Percentiles rank a stretch among this genome's conserved stretches.
phyloP scores from a whole-genome alignment of 2,113 vertebrate species.

The Megaceryle maxima region DNA sequence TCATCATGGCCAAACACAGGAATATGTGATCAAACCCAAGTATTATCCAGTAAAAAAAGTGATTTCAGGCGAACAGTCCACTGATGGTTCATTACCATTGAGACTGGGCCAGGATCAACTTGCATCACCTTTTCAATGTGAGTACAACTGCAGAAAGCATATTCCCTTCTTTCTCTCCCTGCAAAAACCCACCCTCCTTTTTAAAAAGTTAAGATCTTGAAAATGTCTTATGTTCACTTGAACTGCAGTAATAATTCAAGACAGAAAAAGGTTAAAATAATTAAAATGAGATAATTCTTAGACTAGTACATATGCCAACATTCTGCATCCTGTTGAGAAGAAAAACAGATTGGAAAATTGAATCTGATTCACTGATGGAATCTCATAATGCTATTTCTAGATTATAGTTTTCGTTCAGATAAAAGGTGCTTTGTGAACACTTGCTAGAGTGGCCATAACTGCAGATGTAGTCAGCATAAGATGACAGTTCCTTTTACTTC shows the following conservation, averaged over 20 bases:
- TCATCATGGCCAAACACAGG: constrained; percentile 86
- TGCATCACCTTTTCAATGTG: constrained; percentile 71
- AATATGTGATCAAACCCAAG: constrained; percentile 90
- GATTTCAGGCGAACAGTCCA: constrained; percentile 78
- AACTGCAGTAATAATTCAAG: not conserved
- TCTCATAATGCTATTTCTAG: constrained; percentile 15
- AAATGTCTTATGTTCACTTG: not conserved
- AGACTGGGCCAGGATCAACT: constrained; percentile 76
- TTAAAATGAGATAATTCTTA: not conserved
- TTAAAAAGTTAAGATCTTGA: not conserved
- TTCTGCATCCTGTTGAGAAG: constrained; percentile 14
- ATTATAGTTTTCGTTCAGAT: constrained; percentile 13
- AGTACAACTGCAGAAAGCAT: constrained; percentile 54
- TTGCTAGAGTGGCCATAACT: not conserved
- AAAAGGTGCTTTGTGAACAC: constrained; percentile 3
- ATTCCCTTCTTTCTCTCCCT: not conserved
- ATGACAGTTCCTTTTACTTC: constrained; percentile 22
- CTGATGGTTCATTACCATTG: constrained; percentile 84
- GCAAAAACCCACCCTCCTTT: accelerated
- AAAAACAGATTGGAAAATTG: not conserved
- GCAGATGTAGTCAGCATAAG: not conserved
- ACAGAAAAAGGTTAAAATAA: constrained; percentile 1
- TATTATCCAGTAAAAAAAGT: constrained; percentile 87
- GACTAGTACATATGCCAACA: not conserved
- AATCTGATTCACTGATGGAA: not conserved